phyloP scores from a whole-genome alignment of 2,797 vertebrate genomes.

The Ctenopoma multispine region DNA sequence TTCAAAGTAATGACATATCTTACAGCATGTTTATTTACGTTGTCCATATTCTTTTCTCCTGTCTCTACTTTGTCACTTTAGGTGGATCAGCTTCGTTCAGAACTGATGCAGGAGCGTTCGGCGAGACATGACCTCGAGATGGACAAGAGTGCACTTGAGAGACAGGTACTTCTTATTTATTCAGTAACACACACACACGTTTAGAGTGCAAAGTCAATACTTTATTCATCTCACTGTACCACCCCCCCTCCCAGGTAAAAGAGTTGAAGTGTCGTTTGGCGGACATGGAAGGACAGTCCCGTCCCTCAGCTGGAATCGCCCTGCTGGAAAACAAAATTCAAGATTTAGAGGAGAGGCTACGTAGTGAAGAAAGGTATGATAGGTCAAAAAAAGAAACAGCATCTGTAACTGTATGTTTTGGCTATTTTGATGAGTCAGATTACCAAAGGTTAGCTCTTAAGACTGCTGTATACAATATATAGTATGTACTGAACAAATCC shows the following conservation, averaged over 20 bases:
- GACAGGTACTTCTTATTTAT: slow-evolving; percentile 84
- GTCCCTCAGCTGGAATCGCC: slow-evolving; percentile 80
- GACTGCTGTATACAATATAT: not conserved
- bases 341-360: slow-evolving; percentile 91
- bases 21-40: not conserved
- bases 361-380: slow-evolving; percentile 89
- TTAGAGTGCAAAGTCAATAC: not conserved
- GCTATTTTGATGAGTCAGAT: not conserved
- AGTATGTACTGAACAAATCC: not conserved
- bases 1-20: not conserved
- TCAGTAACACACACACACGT: not conserved
- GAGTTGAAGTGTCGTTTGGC: slow-evolving; percentile 91
- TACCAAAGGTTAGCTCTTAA: not conserved
- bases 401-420: not conserved
- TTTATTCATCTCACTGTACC: not conserved
- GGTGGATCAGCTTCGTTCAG: slow-evolving; percentile 93
- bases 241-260: slow-evolving; percentile 83
- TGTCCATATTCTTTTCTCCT: not conserved
- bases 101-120: slow-evolving; percentile 94
- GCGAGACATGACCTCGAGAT: slow-evolving; percentile 94
- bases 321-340: slow-evolving; percentile 90
- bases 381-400: not conserved
- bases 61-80: slow-evolving; percentile 52
- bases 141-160: slow-evolving; percentile 92
- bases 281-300: slow-evolving; percentile 87